A percentile compares a stretch with the other conserved stretches of the same genome.
Conservation (phyloP, 2,113 vertebrate species). For the Pipa parva region DNA sequence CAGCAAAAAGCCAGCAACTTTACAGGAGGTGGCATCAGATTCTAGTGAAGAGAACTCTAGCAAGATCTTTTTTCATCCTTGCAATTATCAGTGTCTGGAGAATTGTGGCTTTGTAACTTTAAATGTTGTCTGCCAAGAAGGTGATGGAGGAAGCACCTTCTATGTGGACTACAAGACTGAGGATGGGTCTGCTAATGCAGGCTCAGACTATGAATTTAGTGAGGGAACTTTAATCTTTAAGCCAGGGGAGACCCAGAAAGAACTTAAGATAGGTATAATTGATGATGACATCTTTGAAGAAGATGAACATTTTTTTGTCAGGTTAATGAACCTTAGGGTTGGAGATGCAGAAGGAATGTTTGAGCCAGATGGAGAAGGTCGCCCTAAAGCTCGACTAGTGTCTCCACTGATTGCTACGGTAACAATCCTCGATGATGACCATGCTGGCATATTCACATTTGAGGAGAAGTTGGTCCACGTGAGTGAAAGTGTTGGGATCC, state of each 20-base stretch:
- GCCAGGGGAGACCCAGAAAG: conserved; percentile 67
- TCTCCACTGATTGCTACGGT: conserved; percentile 84
- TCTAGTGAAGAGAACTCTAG: conserved; percentile 67
- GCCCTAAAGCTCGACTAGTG: conserved; percentile 75
- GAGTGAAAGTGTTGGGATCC: conserved; percentile 87
- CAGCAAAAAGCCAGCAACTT: conserved; percentile 51
- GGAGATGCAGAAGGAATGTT: conserved; percentile 93
- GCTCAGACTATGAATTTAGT: conserved; percentile 89
- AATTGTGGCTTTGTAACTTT: conserved; percentile 84
- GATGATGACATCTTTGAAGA: conserved; percentile 97
- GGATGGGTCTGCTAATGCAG: conserved; percentile 90
- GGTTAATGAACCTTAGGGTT: conserved; percentile 84
- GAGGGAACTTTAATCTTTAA: conserved; percentile 69
- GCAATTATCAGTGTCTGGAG: conserved; percentile 91
- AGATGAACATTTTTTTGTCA: conserved; percentile 96
- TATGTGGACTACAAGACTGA: conserved; percentile 94
- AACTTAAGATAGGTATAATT: conserved; percentile 84
- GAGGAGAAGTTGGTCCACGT: conserved; percentile 76
- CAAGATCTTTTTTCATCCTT: conserved; percentile 82
- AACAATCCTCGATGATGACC: conserved; percentile 95
- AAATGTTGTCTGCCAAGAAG: conserved; percentile 72
- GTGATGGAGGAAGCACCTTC: conserved; percentile 82
- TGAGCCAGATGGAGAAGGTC: conserved; percentile 74
- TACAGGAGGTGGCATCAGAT: conserved; percentile 47
- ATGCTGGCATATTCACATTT: conserved; percentile 94